Conservation (phyloP, 1,140 invertebrate species). For the Listronotus bonariensis region DNA sequence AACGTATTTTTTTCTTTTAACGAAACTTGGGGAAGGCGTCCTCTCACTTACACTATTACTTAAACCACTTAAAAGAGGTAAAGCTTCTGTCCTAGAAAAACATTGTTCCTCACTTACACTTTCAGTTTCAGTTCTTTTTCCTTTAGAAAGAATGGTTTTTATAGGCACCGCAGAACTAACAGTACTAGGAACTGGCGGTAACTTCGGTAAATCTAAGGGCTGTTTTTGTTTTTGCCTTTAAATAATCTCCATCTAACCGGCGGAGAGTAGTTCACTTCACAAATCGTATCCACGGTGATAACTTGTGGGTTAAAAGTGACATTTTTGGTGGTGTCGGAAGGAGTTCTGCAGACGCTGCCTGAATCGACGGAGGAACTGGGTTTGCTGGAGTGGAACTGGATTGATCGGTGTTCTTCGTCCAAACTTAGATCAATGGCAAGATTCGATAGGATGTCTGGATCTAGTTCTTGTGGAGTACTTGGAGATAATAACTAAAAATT, state of each 20-base stretch:
- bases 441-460: slow-evolving; percentile 53
- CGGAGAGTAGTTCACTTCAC: slow-evolving; percentile 28
- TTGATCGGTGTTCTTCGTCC: slow-evolving; percentile 50
- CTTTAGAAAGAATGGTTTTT: slow-evolving; percentile 59
- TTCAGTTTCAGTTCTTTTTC: slow-evolving; percentile 46
- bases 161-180: slow-evolving; percentile 35
- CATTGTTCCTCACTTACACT: slow-evolving; percentile 43
- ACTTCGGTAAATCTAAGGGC: slow-evolving; percentile 27
- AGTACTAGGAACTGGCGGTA: slow-evolving; percentile 26
- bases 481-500: slow-evolving; percentile 38
- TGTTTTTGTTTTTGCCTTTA: slow-evolving; percentile 38
- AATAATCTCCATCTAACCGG: slow-evolving; percentile 45
- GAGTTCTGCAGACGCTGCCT: slow-evolving; percentile 48
- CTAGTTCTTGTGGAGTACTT: slow-evolving; percentile 42
- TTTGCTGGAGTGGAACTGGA: slow-evolving; percentile 41
- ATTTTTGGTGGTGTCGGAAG: slow-evolving; percentile 51
- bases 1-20: slow-evolving; percentile 65
- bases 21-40: slow-evolving; percentile 61
- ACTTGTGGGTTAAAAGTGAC: slow-evolving; percentile 56
- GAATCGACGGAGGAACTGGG: slow-evolving; percentile 46
- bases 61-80: slow-evolving; percentile 62
- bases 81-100: slow-evolving; percentile 58
- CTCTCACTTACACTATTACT: slow-evolving; percentile 57
- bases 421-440: slow-evolving; percentile 54
- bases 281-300: slow-evolving; percentile 35